A percentile compares a stretch with the other conserved stretches of the same genome.
Evolutionary conservation across 2,797 vertebrate species (phyloP).

Genomic region (Kryptolebias ocellatus): DNA sequence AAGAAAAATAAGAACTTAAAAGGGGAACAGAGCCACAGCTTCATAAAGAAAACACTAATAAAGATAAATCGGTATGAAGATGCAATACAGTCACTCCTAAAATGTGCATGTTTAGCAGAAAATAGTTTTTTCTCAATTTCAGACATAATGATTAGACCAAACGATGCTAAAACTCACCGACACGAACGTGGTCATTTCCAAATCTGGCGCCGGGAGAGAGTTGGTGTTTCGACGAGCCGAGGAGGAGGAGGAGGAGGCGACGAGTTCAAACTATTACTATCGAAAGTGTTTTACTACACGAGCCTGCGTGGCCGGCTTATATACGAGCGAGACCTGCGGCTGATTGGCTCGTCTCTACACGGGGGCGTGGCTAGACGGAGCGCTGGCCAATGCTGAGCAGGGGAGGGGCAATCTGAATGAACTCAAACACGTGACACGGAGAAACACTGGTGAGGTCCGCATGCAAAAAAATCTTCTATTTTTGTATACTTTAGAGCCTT

Average conservation of each 20-base stretch:
- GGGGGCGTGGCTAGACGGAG: conserved; percentile 58
- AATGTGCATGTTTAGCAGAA: too few relatives aligned
- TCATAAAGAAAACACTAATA: not conserved
- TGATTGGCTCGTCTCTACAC: conserved; percentile 63
- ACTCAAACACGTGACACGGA: not conserved
- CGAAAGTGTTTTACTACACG: conserved; percentile 67
- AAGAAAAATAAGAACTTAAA: conserved; percentile 9
- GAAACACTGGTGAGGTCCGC: not conserved
- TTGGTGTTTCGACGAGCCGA: conserved; percentile 31
- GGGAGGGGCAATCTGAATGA: conserved; percentile 9
- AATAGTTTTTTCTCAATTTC: too few relatives aligned
- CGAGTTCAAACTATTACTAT: conserved; percentile 27
- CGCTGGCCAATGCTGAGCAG: conserved; percentile 56
- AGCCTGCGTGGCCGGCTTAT: conserved; percentile 64
- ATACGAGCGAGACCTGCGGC: conserved; percentile 45
- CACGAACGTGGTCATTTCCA: conserved; percentile 83
- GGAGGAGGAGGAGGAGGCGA: not conserved
- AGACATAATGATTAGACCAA: too few relatives aligned
- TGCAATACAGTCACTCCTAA: not conserved
- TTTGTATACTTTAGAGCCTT: not conserved
- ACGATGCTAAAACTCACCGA: conserved; percentile 80
- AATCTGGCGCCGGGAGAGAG: conserved; percentile 39
- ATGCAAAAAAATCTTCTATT: not conserved
- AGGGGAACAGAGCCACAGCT: not conserved
- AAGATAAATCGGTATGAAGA: not conserved